These are phyloP conservation scores for Acleris literana DNA, from an alignment of 2,888 invertebrate species.

Conservation along the genomic window DNA sequence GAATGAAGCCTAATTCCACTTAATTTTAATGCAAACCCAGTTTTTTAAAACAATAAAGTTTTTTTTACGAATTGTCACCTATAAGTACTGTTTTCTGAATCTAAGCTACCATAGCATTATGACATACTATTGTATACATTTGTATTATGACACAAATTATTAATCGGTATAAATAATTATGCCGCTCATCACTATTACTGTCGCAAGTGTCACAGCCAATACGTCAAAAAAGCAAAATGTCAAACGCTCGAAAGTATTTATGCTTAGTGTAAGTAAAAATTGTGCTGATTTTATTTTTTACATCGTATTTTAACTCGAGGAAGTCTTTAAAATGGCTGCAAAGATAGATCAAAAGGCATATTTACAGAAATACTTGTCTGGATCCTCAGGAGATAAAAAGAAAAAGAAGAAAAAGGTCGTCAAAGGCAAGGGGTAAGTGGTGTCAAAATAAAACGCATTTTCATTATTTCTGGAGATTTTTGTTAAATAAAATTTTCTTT, in stretches of 20 bases:
- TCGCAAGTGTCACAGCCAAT: not conserved
- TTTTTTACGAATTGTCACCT: too few species aligned
- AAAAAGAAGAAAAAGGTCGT: conserved; percentile 85
- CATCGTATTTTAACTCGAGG: conserved; percentile 3
- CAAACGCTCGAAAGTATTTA: conserved; percentile 15
- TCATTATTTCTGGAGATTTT: not conserved
- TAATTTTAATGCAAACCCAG: too few species aligned
- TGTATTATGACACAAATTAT: too few species aligned
- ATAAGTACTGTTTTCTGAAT: too few species aligned
- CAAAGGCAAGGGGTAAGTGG: conserved; percentile 69
- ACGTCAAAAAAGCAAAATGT: conserved; percentile 4
- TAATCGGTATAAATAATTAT: too few species aligned
- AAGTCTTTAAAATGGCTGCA: conserved; percentile 60
- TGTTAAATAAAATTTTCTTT: not conserved
- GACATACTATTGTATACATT: too few species aligned
- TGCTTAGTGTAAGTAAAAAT: conserved; percentile 17
- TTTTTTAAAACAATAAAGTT: too few species aligned
- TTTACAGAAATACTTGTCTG: conserved; percentile 89
- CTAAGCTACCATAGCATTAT: too few species aligned
- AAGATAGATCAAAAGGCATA: conserved; percentile 89
- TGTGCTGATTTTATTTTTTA: conserved; percentile 12
- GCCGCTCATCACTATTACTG: too few species aligned
- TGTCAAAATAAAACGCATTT: not conserved
- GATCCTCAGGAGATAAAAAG: conserved; percentile 84
- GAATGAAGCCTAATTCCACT: too few species aligned